phyloP scores from a whole-genome alignment of 2,888 invertebrate genomes.

The Notodonta ziczac region DNA sequence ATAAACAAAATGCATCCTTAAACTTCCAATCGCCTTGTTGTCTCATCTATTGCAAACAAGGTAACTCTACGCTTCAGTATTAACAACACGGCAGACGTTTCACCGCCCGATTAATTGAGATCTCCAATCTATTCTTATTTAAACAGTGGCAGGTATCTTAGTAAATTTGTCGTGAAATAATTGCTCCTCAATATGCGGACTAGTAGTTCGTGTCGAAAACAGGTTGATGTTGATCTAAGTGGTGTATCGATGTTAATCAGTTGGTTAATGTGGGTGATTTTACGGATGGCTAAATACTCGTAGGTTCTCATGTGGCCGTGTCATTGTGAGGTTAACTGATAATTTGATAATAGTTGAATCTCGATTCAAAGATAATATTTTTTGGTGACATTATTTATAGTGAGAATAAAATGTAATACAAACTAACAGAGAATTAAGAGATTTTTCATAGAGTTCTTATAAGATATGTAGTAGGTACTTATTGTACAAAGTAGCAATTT shows the following conservation, averaged over 20 bases:
- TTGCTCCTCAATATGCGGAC: constrained; percentile 51
- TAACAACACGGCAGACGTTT: constrained; percentile 38
- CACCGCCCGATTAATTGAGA: constrained; percentile 14
- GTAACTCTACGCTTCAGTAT: constrained; percentile 46
- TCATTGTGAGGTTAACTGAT: constrained; percentile 13
- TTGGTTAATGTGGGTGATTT: constrained; percentile 27
- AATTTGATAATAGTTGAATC: constrained; percentile 18
- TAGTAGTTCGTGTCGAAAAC: constrained; percentile 37
- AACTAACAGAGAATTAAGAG: too few species aligned
- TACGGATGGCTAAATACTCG: constrained; percentile 8
- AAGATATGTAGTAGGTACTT: too few species aligned
- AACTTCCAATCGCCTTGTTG: constrained; percentile 23
- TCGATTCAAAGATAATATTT: too few species aligned
- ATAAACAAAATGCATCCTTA: constrained; percentile 28
- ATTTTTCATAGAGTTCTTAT: too few species aligned
- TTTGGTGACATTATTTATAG: too few species aligned
- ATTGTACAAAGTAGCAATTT: neutral
- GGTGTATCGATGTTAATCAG: constrained; percentile 31
- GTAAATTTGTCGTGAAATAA: constrained; percentile 37
- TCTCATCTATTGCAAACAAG: constrained; percentile 33
- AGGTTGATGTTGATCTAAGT: constrained; percentile 20
- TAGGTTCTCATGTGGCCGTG: constrained; percentile 12
- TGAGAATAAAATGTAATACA: too few species aligned
- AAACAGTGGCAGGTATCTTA: constrained; percentile 13
- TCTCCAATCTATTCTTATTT: constrained; percentile 4